A percentile compares a stretch with the other conserved stretches of the same genome.
phyloP scores from a whole-genome alignment of 2,113 vertebrate species.

The Corythaeola cristata region DNA sequence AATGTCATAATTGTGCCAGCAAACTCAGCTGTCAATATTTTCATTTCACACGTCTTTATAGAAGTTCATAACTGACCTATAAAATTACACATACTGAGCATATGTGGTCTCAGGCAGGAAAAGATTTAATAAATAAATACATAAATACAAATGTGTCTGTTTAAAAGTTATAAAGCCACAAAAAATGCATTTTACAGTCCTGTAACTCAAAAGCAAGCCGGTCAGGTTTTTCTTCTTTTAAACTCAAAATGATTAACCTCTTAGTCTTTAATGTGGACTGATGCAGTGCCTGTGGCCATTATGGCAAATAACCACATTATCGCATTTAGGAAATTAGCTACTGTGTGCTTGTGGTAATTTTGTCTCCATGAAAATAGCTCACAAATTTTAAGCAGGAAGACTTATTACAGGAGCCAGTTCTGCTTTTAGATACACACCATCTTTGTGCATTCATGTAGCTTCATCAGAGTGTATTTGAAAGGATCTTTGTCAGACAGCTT shows the following conservation, averaged over 20 bases:
- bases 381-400: not conserved
- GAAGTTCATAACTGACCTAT: constrained; percentile 45
- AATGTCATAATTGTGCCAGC: constrained; percentile 30
- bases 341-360: constrained; percentile 13
- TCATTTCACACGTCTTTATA: constrained; percentile 56
- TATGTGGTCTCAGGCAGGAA: constrained; percentile 43
- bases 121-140: constrained; percentile 46
- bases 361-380: constrained; percentile 10
- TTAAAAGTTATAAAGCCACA: not conserved
- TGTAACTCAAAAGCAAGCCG: not conserved
- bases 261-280: constrained; percentile 16
- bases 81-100: constrained; percentile 41
- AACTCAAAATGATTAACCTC: not conserved
- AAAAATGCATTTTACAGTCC: not conserved
- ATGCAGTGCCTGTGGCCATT: constrained; percentile 16
- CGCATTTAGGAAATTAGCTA: constrained; percentile 38
- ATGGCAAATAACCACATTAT: constrained; percentile 21
- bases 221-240: not conserved
- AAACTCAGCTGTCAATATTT: constrained; percentile 60
- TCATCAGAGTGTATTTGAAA: not conserved
- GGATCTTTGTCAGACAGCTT: not conserved
- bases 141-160: constrained; percentile 24
- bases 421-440: not conserved
- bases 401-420: not conserved
- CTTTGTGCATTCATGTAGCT: not conserved